phyloP scores from a whole-genome alignment of 1,140 invertebrate genomes.

The Parasteatoda tepidariorum region DNA sequence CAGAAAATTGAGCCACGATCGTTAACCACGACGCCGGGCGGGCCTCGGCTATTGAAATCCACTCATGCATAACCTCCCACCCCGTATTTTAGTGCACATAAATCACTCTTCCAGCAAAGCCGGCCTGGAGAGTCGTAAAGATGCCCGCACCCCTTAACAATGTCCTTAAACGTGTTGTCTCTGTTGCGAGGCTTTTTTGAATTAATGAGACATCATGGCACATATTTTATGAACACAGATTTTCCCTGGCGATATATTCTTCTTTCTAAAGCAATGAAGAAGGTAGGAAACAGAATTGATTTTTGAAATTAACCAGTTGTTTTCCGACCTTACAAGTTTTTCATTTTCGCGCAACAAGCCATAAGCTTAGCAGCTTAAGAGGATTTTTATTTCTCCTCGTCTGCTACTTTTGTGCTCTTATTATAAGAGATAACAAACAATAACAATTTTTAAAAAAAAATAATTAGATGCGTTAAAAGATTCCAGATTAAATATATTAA shows the following conservation, averaged over 20 bases:
- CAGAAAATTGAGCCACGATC: conserved; percentile 41
- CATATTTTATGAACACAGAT: not conserved
- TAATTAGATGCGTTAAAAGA: no score
- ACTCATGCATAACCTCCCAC: conserved; percentile 16
- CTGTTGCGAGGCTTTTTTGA: conserved; percentile 9
- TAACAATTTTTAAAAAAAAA: no score
- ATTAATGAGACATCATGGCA: not conserved
- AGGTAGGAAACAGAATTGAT: not conserved
- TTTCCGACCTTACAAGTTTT: not conserved
- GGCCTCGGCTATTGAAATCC: conserved; percentile 1
- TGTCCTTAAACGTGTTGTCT: conserved; percentile 45
- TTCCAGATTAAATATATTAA: no score
- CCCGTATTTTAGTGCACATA: conserved; percentile 42
- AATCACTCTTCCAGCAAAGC: conserved; percentile 20
- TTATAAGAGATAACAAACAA: no score
- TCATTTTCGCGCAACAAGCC: no score
- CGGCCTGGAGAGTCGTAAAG: conserved; percentile 13
- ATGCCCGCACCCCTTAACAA: conserved; percentile 32
- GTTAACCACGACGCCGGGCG: conserved; percentile 34
- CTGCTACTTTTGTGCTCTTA: no score
- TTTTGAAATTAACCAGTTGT: not conserved
- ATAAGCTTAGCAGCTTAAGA: no score
- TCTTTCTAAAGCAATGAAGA: not conserved
- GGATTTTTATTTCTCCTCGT: no score
- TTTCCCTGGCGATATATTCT: not conserved